phyloP scores from a whole-genome alignment of 2,888 invertebrate species.

The Acanthosepion esculentum region DNA sequence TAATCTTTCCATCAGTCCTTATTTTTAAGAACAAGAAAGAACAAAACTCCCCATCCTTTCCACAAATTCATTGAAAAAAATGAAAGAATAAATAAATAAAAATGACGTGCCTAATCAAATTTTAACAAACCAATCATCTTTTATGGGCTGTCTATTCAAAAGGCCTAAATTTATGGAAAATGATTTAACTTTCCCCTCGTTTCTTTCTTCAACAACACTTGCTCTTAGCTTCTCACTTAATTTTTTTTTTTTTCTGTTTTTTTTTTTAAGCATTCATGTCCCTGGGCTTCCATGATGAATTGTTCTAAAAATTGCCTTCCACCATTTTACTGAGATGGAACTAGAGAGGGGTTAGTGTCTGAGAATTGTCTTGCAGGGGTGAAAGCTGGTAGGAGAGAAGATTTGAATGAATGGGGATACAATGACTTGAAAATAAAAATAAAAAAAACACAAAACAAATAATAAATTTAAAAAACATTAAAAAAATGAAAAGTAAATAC shows the following conservation, averaged over 20 bases:
- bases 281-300: neutral
- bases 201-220: neutral
- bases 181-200: neutral
- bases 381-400: neutral
- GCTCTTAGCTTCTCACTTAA: neutral
- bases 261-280: neutral
- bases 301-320: neutral
- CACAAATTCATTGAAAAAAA: neutral
- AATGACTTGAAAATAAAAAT: neutral
- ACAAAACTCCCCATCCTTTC: neutral
- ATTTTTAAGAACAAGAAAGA: neutral
- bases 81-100: neutral
- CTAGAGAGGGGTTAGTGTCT: neutral
- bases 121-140: conserved; percentile 33
- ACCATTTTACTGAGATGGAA: neutral
- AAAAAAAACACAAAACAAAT: neutral
- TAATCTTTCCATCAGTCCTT: neutral
- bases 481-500: neutral
- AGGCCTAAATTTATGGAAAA: conserved; percentile 33
- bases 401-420: neutral
- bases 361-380: neutral
- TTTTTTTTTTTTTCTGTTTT: neutral
- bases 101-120: neutral
- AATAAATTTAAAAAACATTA: neutral
- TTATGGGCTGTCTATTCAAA: neutral